These are phyloP conservation scores for Vanacampus margaritifer DNA, from an alignment of 2,113 vertebrate species.

Conservation along the genomic window DNA sequence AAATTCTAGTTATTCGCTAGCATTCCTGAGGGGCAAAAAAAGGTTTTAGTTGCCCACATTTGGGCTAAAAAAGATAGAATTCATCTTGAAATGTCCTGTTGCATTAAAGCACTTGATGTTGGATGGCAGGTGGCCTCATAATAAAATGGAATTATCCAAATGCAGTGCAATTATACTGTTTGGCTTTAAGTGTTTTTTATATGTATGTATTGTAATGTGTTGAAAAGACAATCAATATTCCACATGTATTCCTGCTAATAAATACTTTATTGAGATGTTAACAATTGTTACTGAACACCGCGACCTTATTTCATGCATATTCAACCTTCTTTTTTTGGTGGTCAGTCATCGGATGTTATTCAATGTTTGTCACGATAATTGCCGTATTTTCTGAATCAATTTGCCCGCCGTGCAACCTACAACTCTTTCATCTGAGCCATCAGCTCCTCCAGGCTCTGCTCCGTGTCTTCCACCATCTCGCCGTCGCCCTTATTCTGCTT, in stretches of 20 bases:
- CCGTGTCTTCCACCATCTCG: slow-evolving; percentile 77
- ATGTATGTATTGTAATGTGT: slow-evolving; percentile 12
- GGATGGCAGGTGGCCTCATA: background rate
- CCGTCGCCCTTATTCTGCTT: slow-evolving; percentile 51
- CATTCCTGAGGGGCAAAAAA: background rate
- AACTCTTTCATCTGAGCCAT: slow-evolving; percentile 93
- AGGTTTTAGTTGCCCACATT: background rate
- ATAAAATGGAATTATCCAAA: background rate
- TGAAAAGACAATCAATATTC: slow-evolving; percentile 14
- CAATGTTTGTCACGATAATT: background rate
- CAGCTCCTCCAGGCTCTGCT: slow-evolving; percentile 90
- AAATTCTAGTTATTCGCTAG: background rate
- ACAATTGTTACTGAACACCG: slow-evolving; percentile 8
- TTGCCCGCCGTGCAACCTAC: slow-evolving; percentile 54
- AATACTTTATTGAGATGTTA: slow-evolving; percentile 63
- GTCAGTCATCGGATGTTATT: background rate
- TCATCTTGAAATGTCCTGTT: background rate
- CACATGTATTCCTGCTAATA: slow-evolving; percentile 47
- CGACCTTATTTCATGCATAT: slow-evolving; percentile 30
- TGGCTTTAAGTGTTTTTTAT: slow-evolving; percentile 2
- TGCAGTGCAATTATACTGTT: background rate
- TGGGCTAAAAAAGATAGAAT: background rate
- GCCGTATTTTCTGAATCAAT: background rate
- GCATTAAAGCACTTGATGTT: background rate
- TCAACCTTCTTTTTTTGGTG: background rate